phyloP scores from a whole-genome alignment of 2,888 invertebrate species.

The Falcaria lacertinaria region DNA sequence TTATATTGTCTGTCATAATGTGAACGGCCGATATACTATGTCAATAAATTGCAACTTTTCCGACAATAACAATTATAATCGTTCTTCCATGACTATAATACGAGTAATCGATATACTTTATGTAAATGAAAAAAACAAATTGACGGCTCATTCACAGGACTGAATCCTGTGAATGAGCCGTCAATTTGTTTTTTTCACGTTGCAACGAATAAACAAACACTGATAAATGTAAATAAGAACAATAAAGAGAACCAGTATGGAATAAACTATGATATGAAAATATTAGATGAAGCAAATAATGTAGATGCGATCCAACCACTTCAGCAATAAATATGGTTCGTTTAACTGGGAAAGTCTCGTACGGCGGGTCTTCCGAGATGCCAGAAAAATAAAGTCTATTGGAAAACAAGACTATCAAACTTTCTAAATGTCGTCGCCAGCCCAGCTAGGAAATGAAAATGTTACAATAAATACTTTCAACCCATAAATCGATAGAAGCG shows the following conservation, averaged over 20 bases:
- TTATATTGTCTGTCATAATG: no score
- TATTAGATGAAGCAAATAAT: conserved; percentile 30
- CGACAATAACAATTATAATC: no score
- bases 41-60: no score
- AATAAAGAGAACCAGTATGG: no score
- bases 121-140: no score
- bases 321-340: conserved; percentile 25
- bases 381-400: conserved; percentile 25
- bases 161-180: no score
- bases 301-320: conserved; percentile 12
- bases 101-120: background rate
- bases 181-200: no score
- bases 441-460: background rate
- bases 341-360: conserved; percentile 23
- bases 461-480: background rate
- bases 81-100: conserved; percentile 5
- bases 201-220: no score
- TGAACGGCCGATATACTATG: no score
- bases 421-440: conserved; percentile 9
- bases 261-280: conserved; percentile 11
- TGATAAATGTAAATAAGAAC: no score
- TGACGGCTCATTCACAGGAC: no score
- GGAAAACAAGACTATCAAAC: conserved; percentile 19
- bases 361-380: conserved; percentile 18
- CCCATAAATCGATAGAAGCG: background rate